Conservation (phyloP, 2,888 invertebrate genomes). For the Drosophila ochracea region DNA sequence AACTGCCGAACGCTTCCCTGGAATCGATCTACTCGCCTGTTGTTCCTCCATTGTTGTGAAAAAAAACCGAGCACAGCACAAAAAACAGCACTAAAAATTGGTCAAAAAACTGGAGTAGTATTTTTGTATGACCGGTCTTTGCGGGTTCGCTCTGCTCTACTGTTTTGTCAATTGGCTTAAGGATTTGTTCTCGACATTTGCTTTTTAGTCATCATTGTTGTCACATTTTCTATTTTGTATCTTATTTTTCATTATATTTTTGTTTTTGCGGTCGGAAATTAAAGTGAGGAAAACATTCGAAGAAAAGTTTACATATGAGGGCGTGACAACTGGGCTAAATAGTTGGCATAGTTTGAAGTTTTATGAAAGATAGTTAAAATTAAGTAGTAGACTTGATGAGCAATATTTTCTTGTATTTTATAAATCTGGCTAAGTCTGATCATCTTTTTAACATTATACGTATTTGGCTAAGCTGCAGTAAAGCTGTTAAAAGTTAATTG, state of each 20-base stretch:
- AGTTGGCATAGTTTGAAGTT: background rate
- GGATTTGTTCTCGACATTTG: slow-evolving; percentile 31
- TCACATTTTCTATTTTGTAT: slow-evolving; percentile 22
- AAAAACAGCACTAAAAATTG: slow-evolving; percentile 83
- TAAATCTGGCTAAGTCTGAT: too few relatives aligned
- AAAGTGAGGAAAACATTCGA: background rate
- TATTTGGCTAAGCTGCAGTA: background rate
- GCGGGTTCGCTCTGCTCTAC: slow-evolving; percentile 8
- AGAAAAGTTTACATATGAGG: background rate
- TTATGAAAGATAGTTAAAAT: background rate
- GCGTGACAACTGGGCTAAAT: background rate
- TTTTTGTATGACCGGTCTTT: slow-evolving; percentile 57
- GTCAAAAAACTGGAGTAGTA: slow-evolving; percentile 81
- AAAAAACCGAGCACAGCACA: slow-evolving; percentile 55
- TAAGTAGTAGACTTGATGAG: background rate
- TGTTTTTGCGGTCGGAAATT: slow-evolving; percentile 45
- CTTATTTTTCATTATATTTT: slow-evolving; percentile 1
- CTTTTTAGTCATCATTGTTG: slow-evolving; percentile 42
- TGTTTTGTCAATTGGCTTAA: background rate
- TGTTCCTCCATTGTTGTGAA: slow-evolving; percentile 29
- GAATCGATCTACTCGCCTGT: slow-evolving; percentile 48
- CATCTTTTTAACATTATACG: too few relatives aligned
- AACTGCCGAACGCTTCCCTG: slow-evolving; percentile 27
- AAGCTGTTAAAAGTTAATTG: background rate
- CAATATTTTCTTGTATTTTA: background rate